Evolutionary conservation across 2,113 vertebrate genomes (phyloP).

Genomic region (Heptranchias perlo): DNA sequence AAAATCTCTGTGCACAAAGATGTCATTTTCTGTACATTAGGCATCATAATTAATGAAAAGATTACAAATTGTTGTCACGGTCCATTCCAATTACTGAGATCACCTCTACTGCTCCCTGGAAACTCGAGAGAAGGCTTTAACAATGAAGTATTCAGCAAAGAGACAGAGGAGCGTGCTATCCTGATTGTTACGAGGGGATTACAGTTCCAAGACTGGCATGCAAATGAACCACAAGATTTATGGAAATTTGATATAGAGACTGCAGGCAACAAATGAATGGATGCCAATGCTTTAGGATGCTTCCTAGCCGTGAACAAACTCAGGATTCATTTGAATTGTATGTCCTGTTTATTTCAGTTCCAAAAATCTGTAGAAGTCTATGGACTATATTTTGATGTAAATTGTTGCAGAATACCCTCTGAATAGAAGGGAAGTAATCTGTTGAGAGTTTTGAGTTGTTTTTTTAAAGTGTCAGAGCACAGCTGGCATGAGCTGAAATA

Average conservation of each 20-base stretch:
- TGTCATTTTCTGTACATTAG: slow-evolving; percentile 34
- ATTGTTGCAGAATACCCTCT: slow-evolving; percentile 31
- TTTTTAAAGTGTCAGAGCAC: slow-evolving; percentile 19
- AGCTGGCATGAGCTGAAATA: slow-evolving; percentile 9
- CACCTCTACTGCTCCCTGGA: slow-evolving; percentile 16
- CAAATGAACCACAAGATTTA: slow-evolving; percentile 38
- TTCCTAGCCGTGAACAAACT: slow-evolving; percentile 36
- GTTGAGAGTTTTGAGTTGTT: neutral
- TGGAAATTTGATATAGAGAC: slow-evolving; percentile 32
- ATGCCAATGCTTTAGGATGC: slow-evolving; percentile 12
- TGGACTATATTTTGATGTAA: slow-evolving; percentile 30
- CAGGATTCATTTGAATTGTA: slow-evolving; percentile 26
- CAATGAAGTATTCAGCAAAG: slow-evolving; percentile 22
- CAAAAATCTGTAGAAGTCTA: slow-evolving; percentile 8
- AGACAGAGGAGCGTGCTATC: slow-evolving; percentile 33
- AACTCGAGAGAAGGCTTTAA: neutral
- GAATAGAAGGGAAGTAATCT: slow-evolving; percentile 31
- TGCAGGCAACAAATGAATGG: neutral
- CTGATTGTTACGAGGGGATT: slow-evolving; percentile 12
- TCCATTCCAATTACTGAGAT: slow-evolving; percentile 38
- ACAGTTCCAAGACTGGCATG: slow-evolving; percentile 1
- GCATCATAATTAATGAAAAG: slow-evolving; percentile 38
- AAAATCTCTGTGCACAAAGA: neutral
- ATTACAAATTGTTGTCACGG: slow-evolving; percentile 36
- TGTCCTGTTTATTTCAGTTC: neutral